Conservation (phyloP, 2,113 vertebrate genomes). For the Dipodomys spectabilis region DNA sequence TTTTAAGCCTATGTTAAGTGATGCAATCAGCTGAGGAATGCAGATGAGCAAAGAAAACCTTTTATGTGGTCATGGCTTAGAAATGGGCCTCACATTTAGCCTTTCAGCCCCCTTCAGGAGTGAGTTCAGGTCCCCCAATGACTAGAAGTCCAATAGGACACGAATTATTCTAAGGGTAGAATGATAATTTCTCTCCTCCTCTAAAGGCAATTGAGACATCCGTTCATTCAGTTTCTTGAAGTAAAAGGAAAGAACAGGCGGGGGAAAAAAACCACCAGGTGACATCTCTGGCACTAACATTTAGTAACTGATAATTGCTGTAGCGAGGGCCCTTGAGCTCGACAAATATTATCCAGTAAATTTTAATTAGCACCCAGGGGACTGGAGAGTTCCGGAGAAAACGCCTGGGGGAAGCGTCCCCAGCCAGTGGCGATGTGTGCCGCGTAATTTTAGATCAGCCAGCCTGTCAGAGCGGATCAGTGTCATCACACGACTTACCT, state of each 20-base stretch:
- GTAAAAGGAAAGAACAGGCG: constrained; percentile 38
- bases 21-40: not conserved
- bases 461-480: constrained; percentile 89
- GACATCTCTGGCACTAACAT: constrained; percentile 84
- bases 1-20: not conserved
- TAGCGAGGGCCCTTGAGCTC: constrained; percentile 88
- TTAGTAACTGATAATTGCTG: constrained; percentile 90
- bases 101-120: not conserved
- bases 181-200: constrained; percentile 53
- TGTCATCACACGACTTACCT: constrained; percentile 86
- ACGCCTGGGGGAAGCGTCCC: constrained; percentile 83
- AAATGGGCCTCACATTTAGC: not conserved
- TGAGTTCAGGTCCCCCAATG: not conserved
- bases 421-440: constrained; percentile 83
- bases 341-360: constrained; percentile 90
- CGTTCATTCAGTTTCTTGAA: constrained; percentile 73
- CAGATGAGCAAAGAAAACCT: not conserved
- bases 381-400: constrained; percentile 85
- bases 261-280: constrained; percentile 77
- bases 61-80: not conserved
- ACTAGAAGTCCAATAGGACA: constrained; percentile 64
- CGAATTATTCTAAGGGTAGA: constrained; percentile 62
- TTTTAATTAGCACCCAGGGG: constrained; percentile 91
- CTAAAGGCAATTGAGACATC: constrained; percentile 74
- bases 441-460: constrained; percentile 90